Evolutionary conservation across 2,888 invertebrate genomes (phyloP).

Genomic region (Taphrorychus bicolor): DNA sequence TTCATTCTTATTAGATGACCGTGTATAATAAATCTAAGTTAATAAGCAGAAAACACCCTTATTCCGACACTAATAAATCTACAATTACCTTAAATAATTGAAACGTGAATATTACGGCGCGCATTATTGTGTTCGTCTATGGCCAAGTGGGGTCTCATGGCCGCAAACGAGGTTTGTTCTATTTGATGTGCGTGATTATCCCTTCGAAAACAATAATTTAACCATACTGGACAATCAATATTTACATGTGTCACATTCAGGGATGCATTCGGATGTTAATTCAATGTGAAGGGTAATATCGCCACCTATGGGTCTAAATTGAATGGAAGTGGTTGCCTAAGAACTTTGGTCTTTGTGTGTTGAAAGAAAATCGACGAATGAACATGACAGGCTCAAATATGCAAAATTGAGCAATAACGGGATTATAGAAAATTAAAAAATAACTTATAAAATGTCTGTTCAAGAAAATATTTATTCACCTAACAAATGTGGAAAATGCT

Average conservation of each 20-base stretch:
- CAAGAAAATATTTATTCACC: too few species aligned
- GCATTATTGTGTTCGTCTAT: slow-evolving; percentile 1
- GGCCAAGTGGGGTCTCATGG: not conserved
- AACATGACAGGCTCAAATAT: too few species aligned
- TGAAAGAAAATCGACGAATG: too few species aligned
- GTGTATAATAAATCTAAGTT: not conserved
- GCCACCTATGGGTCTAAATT: too few species aligned
- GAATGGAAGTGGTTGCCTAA: too few species aligned
- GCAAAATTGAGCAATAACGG: too few species aligned
- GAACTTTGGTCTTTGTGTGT: too few species aligned
- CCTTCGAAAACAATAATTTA: slow-evolving; percentile 16
- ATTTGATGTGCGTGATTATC: slow-evolving; percentile 18
- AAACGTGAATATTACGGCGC: slow-evolving; percentile 10
- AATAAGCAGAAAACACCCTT: not conserved
- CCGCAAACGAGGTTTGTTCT: slow-evolving; percentile 17
- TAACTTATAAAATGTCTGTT: too few species aligned
- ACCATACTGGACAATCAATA: not conserved
- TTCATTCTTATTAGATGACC: too few species aligned
- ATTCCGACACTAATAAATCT: not conserved
- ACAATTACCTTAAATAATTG: slow-evolving; percentile 4
- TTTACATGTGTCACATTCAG: not conserved
- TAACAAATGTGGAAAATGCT: too few species aligned
- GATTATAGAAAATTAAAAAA: too few species aligned
- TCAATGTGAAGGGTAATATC: too few species aligned
- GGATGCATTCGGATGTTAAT: not conserved